Percentiles rank a stretch among this genome's conserved stretches.
Evolutionary conservation across 2,888 invertebrate genomes (phyloP).

Genomic region (Xestia xanthographa): DNA sequence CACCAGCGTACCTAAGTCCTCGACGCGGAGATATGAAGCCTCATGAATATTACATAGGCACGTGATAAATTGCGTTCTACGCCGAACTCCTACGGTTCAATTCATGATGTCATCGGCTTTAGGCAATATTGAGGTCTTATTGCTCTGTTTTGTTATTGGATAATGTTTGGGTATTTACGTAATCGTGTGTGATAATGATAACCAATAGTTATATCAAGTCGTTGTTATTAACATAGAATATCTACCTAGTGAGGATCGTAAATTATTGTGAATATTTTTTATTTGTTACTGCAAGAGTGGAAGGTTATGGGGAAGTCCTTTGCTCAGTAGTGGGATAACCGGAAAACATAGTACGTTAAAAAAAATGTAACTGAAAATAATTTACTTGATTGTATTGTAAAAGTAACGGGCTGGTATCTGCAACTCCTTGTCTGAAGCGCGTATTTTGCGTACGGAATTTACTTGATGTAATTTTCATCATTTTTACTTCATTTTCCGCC

Average conservation of each 20-base stretch:
- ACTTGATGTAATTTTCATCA: neutral
- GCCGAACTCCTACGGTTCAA: constrained; percentile 13
- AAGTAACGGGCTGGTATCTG: no score
- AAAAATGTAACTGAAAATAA: neutral
- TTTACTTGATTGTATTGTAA: neutral
- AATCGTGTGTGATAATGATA: neutral
- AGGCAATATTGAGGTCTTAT: neutral
- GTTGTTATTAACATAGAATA: neutral
- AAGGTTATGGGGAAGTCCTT: neutral
- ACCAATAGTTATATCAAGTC: neutral
- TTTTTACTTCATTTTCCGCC: neutral
- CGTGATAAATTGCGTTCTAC: constrained; percentile 48
- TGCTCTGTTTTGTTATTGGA: neutral
- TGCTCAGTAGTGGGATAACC: neutral
- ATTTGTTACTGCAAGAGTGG: neutral
- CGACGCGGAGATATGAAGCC: constrained; percentile 41
- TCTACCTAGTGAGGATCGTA: neutral
- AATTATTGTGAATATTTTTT: neutral
- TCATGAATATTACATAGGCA: constrained; percentile 56
- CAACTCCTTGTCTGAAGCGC: no score
- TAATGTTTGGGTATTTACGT: neutral
- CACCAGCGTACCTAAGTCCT: constrained; percentile 30
- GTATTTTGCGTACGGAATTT: no score
- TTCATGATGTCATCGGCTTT: constrained; percentile 37
- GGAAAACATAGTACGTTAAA: no score